Evolutionary conservation across 2,797 vertebrate species (phyloP), one percentile per base, ranked within the genome.

Genomic region (Aphelocoma californica): DNA sequence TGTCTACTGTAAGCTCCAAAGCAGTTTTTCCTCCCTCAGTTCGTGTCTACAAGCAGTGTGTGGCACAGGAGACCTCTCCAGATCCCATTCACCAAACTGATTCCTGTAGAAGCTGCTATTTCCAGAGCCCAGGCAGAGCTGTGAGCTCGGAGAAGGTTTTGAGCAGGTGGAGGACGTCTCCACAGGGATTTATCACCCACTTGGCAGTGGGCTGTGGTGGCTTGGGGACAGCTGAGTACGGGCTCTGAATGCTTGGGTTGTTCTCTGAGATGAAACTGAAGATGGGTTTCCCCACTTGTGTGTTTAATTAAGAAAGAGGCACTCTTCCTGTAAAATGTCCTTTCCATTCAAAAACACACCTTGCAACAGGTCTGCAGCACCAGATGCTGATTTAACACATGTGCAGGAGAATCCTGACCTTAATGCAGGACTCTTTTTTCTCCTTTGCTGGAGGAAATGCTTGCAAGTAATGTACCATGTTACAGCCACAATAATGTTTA

Each of bases 401-500:
- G 19, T 74, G 34, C 88, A 64, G 67, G 61, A 90, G 74, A 80
- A 92, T 81, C 44, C 77, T 90, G 79, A 86, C 71, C 53, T 81
- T 91, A 92, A 81, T 79, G 48, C 66, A 31, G 32, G 31, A 62
- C 31, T 85, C 47, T 82, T 89, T 79, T 69, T 56, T 7, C 44
- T 85, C 11, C 25, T 15, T 95, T 86, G 56, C 91, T 82, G 44
- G n/a, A 88, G 69, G 91, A 94, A 93, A 86, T 3, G 5, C 78
- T 93, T 74, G 58, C 66, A 88, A 96, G 96, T 86, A 96, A 96
- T 93, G 94, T 91, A 80, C 91, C 92, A 71, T 95, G 73, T 93
- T 96, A 96, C 83, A 88, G 90, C 90, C 56, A 72, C 84, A 90
- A 64, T 96, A 89, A 97, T 86, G 79, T 94, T 92, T 92, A 88